Percentiles rank a stretch among this genome's conserved stretches.
Conservation (phyloP, 2,113 vertebrate species). For the Strigops habroptila region DNA sequence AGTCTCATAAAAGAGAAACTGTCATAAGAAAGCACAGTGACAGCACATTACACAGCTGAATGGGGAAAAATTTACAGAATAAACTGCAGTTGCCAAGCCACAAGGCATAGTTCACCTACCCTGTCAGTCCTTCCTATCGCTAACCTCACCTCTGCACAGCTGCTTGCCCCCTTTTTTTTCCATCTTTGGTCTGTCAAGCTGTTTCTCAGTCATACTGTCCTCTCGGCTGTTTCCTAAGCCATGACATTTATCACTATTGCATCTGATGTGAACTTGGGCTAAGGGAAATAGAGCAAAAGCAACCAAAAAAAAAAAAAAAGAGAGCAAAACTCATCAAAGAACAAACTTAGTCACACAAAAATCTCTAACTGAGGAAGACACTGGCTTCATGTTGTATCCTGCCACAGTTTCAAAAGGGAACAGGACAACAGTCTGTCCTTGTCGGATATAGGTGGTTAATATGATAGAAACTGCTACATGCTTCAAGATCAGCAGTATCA, state of each 20-base stretch:
- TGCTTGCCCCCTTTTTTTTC: background rate
- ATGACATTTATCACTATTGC: background rate
- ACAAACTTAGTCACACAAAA: background rate
- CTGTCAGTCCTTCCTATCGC: background rate
- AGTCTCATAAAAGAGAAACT: background rate
- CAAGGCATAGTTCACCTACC: constrained; percentile 4
- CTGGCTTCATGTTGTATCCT: background rate
- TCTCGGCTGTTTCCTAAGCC: background rate
- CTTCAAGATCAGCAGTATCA: background rate
- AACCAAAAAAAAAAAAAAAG: background rate
- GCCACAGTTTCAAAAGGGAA: background rate
- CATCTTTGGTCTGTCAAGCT: background rate
- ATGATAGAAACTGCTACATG: background rate
- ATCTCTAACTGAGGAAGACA: background rate
- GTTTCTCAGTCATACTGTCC: background rate
- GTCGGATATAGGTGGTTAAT: background rate
- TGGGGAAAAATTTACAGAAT: background rate
- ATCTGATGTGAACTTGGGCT: background rate
- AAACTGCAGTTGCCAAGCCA: constrained; percentile 26
- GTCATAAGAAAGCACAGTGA: background rate
- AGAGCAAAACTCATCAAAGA: background rate
- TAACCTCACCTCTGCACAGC: constrained; percentile 1
- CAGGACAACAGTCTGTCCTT: background rate
- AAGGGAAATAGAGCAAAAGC: background rate
- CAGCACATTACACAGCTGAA: background rate